These are phyloP conservation scores for Heterotilapia buettikoferi DNA, from an alignment of 2,113 vertebrate genomes.

Conservation along the genomic window DNA sequence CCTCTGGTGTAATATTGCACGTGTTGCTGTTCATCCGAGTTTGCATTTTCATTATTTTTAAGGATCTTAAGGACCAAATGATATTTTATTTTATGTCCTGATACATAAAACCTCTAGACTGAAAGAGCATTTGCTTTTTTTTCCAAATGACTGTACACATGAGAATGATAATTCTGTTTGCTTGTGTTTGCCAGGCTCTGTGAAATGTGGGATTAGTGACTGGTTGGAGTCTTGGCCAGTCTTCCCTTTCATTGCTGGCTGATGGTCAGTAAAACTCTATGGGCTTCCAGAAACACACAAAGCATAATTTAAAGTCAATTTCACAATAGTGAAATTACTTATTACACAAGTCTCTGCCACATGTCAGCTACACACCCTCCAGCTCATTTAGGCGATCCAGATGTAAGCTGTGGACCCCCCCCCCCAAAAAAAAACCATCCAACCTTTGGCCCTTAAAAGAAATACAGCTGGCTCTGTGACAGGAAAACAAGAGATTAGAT, in stretches of 20 bases:
- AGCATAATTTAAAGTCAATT: not conserved
- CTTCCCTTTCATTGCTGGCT: fast-evolving
- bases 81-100: not conserved
- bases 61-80: not conserved
- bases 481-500: not conserved
- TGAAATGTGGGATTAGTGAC: not conserved
- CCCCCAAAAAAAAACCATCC: not conserved
- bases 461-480: not conserved
- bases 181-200: not conserved
- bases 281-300: not conserved
- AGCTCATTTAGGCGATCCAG: constrained; percentile 41
- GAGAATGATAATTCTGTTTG: not conserved
- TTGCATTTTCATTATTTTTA: not conserved
- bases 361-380: not conserved
- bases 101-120: not conserved
- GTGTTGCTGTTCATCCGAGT: not conserved
- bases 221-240: not conserved
- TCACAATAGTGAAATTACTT: not conserved
- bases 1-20: not conserved
- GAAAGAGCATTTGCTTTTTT: not conserved
- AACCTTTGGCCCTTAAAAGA: not conserved
- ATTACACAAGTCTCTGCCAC: constrained; percentile 20
- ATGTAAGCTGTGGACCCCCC: not conserved
- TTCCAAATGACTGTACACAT: not conserved
- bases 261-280: not conserved